phyloP scores from a whole-genome alignment of 2,888 invertebrate species.

The Tolmerus cingulatus region DNA sequence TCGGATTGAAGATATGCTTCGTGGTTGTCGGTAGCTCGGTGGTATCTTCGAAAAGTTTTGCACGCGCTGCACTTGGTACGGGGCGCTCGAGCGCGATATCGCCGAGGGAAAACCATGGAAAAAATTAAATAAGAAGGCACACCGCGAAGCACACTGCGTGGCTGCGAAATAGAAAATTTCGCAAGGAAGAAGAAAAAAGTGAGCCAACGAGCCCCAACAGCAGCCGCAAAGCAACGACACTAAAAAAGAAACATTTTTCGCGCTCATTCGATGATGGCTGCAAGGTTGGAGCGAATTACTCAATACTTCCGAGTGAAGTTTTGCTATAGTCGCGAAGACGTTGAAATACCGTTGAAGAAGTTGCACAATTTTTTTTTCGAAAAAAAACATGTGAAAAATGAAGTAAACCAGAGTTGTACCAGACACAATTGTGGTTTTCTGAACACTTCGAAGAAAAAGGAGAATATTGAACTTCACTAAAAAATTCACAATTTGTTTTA shows the following conservation, averaged over 20 bases:
- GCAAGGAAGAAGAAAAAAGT: neutral
- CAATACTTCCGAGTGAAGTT: slow-evolving; percentile 38
- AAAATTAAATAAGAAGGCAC: neutral
- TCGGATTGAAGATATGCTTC: neutral
- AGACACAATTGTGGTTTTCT: neutral
- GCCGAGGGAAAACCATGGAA: neutral
- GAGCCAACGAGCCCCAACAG: neutral
- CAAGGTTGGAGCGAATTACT: slow-evolving; percentile 37
- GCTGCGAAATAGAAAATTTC: slow-evolving; percentile 25
- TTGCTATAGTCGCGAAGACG: slow-evolving; percentile 13
- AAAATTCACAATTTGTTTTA: neutral
- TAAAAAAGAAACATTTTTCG: slow-evolving; percentile 20
- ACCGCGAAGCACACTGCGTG: neutral
- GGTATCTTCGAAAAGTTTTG: neutral
- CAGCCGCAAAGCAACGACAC: neutral
- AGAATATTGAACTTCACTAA: neutral
- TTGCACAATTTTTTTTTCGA: slow-evolving; percentile 16
- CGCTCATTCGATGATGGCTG: slow-evolving; percentile 33
- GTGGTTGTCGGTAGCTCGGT: neutral
- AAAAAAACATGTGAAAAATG: neutral
- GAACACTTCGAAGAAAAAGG: neutral
- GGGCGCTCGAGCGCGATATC: neutral
- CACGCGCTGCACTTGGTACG: neutral
- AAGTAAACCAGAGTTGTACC: neutral
- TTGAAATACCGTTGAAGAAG: slow-evolving; percentile 27